phyloP scores from a whole-genome alignment of 2,888 invertebrate genomes.

The Sipha maydis region DNA sequence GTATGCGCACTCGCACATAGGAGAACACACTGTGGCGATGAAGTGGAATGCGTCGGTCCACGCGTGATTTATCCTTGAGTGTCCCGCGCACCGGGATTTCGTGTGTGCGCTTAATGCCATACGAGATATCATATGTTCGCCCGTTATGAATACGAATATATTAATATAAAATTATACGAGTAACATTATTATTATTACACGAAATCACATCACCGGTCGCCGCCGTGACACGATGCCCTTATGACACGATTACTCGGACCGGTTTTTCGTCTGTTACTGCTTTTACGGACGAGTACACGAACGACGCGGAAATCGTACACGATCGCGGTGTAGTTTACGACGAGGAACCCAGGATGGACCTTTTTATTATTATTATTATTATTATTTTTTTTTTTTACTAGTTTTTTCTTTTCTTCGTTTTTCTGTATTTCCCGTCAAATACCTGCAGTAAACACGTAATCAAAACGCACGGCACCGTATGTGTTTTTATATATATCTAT shows the following conservation, averaged over 20 bases:
- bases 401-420: neutral
- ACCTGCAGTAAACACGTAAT: neutral
- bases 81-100: neutral
- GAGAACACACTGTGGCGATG: neutral
- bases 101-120: neutral
- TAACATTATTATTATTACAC: constrained; percentile 3
- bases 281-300: neutral
- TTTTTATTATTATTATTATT: neutral
- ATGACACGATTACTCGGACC: constrained; percentile 59
- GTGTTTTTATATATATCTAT: neutral
- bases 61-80: neutral
- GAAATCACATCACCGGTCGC: neutral
- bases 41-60: neutral
- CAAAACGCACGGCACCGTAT: neutral
- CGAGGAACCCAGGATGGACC: neutral
- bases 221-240: constrained; percentile 55
- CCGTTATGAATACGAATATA: neutral
- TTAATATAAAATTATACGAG: neutral
- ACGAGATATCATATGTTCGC: neutral
- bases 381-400: neutral
- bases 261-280: constrained; percentile 43
- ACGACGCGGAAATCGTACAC: neutral
- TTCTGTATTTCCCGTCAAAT: neutral
- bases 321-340: neutral
- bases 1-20: neutral